Percentiles rank a stretch among this genome's conserved stretches.
Evolutionary conservation across 1,140 invertebrate species (phyloP).

Genomic region (Babylonia areolata): DNA sequence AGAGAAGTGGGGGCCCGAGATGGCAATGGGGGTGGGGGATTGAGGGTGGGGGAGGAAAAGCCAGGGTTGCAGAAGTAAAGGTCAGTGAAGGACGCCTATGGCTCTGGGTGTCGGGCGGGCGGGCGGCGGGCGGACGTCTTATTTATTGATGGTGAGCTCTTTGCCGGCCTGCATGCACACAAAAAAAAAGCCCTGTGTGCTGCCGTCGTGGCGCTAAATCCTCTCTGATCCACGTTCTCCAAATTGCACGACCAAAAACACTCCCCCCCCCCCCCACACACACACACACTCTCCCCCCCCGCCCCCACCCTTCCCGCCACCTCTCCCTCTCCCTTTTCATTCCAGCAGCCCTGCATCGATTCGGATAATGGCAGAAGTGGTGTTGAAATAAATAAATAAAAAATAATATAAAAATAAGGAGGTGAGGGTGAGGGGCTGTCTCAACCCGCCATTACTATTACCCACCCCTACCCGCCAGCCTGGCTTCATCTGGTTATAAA

Average conservation of each 20-base stretch:
- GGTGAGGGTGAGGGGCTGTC: background rate
- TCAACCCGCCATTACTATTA: background rate
- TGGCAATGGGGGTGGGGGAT: background rate
- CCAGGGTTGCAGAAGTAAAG: background rate
- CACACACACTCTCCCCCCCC: background rate
- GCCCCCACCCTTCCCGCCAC: background rate
- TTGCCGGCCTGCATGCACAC: background rate
- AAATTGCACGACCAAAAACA: background rate
- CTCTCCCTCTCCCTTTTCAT: background rate
- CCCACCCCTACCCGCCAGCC: background rate
- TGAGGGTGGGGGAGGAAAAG: background rate
- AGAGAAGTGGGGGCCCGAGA: no score
- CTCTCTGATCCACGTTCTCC: background rate
- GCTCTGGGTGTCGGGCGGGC: background rate
- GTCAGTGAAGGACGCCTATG: background rate
- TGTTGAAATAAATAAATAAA: no score
- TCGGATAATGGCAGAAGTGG: background rate
- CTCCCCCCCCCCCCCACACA: background rate
- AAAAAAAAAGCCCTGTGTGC: background rate
- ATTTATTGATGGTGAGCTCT: background rate
- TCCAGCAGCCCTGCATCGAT: background rate
- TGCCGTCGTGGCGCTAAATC: background rate
- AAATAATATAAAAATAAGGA: no score
- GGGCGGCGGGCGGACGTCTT: no score
- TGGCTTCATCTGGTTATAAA: no score